Evolutionary conservation across 1,140 invertebrate genomes (phyloP), one percentile per base, ranked within the genome.

Genomic region (Eurosta solidaginis): DNA sequence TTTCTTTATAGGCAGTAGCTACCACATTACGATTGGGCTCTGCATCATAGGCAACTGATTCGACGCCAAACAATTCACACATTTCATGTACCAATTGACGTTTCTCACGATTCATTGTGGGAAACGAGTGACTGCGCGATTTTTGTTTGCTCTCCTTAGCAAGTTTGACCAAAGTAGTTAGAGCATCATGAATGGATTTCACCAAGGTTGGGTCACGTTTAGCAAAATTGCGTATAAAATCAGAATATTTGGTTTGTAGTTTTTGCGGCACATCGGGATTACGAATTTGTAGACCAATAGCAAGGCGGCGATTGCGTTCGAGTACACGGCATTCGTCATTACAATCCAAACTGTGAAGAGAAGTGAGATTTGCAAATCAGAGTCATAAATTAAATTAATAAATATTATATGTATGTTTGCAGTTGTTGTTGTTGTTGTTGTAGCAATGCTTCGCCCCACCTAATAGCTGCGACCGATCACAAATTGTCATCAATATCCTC

Each of bases 1-100:
- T 93, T 80, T 94, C 93, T 84, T 92, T 95, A 54, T 92, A 91
- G 42, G 97, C 97, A 25, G 96, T 98, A 6, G 94, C 96, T 29
- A 98, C 95, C 12, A 98, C 93, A 89, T 98, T 98, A 78, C 96
- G 91, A 84, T 98, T 97, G 0, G 97, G 97, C 86, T 98, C 97
- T 36, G 93, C 92, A 89, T 99, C 97, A 86, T 97, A 98, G 59
- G 96, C 95, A 59, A 96, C 92, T 79, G 96, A 96, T 84, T 97
- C 93, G 82, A 96, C 96, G 2, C 97, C 96, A 90, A 98, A 99
- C 86, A 96, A 95, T 84, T 97, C 94, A 80, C 96, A 97, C 82
- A 97, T 92, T 84, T 99, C 97, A 87, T 98, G 97, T 9, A 99
- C 92, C 81, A 98, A 93, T 75, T 92, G 90, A 12, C 97, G 90